Evolutionary conservation across 2,113 vertebrate species (phyloP).

Genomic region (Cyanistes caeruleus): DNA sequence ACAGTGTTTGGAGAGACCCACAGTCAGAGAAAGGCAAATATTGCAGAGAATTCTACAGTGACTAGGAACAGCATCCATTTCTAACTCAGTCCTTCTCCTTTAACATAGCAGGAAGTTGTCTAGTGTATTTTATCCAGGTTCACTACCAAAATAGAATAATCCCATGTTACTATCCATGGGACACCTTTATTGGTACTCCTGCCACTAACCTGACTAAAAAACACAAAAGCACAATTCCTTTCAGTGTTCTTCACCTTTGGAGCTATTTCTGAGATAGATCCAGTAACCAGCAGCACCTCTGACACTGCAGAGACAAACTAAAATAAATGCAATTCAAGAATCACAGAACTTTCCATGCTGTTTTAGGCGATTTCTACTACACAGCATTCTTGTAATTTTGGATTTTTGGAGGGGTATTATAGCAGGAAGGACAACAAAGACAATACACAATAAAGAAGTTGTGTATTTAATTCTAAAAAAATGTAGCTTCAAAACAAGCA

Average conservation of each 20-base stretch:
- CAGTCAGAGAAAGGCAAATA: not conserved
- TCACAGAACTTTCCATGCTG: not conserved
- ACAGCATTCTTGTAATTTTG: not conserved
- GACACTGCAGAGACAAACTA: not conserved
- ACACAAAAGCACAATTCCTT: not conserved
- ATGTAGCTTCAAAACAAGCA: not conserved
- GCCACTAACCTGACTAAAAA: not conserved
- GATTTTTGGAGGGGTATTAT: not conserved
- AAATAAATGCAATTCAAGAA: not conserved
- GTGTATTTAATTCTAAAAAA: not conserved
- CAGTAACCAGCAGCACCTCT: not conserved
- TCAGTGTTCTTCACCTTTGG: not conserved
- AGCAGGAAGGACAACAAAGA: not conserved
- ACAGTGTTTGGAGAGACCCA: not conserved
- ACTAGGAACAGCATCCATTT: not conserved
- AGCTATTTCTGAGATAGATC: not conserved
- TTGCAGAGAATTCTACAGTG: not conserved
- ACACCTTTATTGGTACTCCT: not conserved
- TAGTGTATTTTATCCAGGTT: not conserved
- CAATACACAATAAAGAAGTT: not conserved
- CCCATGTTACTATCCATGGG: not conserved
- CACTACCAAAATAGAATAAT: not conserved
- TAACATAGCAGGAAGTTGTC: not conserved
- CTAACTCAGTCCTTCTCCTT: not conserved
- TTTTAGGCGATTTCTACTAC: not conserved